phyloP scores from a whole-genome alignment of 1,140 invertebrate species.

The Holcopasites calliopsidis region DNA sequence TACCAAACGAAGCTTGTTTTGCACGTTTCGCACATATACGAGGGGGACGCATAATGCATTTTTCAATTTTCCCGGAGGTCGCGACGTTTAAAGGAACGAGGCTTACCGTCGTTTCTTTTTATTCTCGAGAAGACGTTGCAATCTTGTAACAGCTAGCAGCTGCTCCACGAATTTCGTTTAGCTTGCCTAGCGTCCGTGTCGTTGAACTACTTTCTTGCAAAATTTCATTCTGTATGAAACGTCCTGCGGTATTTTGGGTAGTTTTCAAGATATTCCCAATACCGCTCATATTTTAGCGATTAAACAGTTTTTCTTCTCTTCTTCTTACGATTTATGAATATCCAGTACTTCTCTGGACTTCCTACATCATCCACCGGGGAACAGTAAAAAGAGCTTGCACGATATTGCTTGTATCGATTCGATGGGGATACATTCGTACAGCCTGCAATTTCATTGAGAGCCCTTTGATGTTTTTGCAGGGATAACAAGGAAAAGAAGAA shows the following conservation, averaged over 20 bases:
- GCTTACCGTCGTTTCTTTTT: background rate
- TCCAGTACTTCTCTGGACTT: too few species aligned
- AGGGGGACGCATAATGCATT: constrained; percentile 19
- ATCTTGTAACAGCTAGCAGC: background rate
- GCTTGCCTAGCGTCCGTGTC: too few species aligned
- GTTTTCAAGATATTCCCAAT: background rate
- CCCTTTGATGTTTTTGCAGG: background rate
- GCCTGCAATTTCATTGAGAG: constrained; percentile 13
- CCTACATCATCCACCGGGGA: too few species aligned
- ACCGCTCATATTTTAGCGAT: too few species aligned
- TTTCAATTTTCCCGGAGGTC: constrained; percentile 14
- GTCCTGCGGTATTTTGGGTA: background rate
- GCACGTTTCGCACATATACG: too few species aligned
- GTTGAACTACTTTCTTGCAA: background rate
- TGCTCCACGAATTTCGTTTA: background rate
- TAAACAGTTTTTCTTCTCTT: too few species aligned
- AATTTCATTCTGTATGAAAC: background rate
- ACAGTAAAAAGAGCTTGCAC: background rate
- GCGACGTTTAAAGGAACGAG: constrained; percentile 3
- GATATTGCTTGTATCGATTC: constrained; percentile 10
- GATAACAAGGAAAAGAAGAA: too few species aligned
- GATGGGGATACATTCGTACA: too few species aligned
- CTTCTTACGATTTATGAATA: too few species aligned
- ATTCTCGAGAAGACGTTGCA: background rate
- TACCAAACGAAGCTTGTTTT: background rate